Percentiles rank a stretch among this genome's conserved stretches.
phyloP scores from a whole-genome alignment of 2,888 invertebrate species.

The Hermaeophaga mercurialis region DNA sequence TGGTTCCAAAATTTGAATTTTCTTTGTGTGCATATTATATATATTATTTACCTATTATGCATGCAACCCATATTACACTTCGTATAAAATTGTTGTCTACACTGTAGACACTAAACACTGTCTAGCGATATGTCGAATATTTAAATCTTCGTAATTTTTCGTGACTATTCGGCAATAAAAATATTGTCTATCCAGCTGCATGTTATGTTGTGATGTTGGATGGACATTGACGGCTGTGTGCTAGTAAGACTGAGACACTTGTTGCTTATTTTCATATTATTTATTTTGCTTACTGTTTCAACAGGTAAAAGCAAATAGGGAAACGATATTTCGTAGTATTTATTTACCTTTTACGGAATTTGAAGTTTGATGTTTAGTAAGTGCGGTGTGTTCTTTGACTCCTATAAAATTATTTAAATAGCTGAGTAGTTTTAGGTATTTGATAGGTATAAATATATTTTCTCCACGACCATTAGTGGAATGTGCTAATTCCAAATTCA shows the following conservation, averaged over 20 bases:
- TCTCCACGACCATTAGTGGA: too few relatives aligned
- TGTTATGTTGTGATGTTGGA: not conserved
- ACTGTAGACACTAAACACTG: not conserved
- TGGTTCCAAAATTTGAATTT: too few relatives aligned
- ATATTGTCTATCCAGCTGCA: conserved; percentile 3
- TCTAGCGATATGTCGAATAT: too few relatives aligned
- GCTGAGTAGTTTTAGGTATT: too few relatives aligned
- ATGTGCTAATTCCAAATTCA: too few relatives aligned
- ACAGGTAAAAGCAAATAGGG: conserved; percentile 27
- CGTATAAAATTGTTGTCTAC: not conserved
- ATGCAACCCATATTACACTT: not conserved
- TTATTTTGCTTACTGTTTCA: conserved; percentile 14
- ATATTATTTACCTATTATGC: too few relatives aligned
- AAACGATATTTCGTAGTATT: conserved; percentile 6
- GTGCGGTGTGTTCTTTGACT: not conserved
- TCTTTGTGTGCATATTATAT: too few relatives aligned
- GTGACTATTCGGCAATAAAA: not conserved
- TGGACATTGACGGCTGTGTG: conserved; percentile 5
- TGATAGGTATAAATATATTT: too few relatives aligned
- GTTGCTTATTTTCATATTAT: conserved; percentile 9
- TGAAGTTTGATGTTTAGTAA: conserved; percentile 5
- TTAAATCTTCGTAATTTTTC: not conserved
- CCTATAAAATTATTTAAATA: too few relatives aligned
- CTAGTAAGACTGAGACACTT: conserved; percentile 8
- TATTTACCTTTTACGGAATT: conserved; percentile 5